These are phyloP conservation scores for Blera fallax DNA, from an alignment of 2,888 invertebrate genomes.

Conservation along the genomic window DNA sequence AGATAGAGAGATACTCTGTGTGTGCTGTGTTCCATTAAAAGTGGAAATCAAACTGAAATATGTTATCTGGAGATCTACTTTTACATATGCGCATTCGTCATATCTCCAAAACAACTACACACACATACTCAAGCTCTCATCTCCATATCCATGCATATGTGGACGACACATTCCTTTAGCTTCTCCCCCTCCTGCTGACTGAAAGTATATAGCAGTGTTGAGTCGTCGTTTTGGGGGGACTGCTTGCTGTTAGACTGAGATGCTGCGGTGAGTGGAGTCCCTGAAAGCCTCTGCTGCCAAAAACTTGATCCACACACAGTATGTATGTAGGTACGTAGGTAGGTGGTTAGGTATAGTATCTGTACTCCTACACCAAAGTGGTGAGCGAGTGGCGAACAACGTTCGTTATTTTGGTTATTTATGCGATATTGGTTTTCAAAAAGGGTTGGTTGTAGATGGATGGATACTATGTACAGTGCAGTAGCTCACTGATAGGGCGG, in stretches of 20 bases:
- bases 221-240: conserved; percentile 3
- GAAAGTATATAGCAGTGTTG: conserved; percentile 10
- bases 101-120: conserved; percentile 51
- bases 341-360: background rate
- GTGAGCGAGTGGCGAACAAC: conserved; percentile 68
- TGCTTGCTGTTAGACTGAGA: conserved; percentile 12
- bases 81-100: conserved; percentile 73
- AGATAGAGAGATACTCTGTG: conserved; percentile 11
- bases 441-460: conserved; percentile 59
- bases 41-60: conserved; percentile 67
- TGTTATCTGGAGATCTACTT: conserved; percentile 70
- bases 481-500: conserved; percentile 61
- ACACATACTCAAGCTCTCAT: conserved; percentile 10
- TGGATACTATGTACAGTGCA: conserved; percentile 30
- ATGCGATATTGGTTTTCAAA: conserved; percentile 68
- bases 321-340: background rate
- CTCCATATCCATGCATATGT: conserved; percentile 49
- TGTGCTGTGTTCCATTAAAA: conserved; percentile 45
- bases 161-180: conserved; percentile 60
- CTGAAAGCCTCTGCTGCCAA: conserved; percentile 65
- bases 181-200: too few species aligned
- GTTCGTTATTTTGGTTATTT: conserved; percentile 70
- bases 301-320: conserved; percentile 54
- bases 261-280: conserved; percentile 49
- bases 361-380: conserved; percentile 50